Conservation (phyloP, 2,888 invertebrate genomes). For the Thalpophila matura region DNA sequence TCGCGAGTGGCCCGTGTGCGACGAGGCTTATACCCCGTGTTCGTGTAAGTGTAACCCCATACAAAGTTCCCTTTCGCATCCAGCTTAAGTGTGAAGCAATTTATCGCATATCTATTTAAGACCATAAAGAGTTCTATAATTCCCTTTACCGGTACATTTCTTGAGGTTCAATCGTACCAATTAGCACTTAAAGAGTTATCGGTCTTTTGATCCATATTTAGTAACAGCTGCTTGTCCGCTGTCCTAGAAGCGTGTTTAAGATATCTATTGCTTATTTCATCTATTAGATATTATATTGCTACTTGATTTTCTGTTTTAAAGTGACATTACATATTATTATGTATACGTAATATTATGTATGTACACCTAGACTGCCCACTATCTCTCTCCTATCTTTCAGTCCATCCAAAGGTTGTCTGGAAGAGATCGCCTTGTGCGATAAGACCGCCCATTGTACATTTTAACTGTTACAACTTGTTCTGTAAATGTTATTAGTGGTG, state of each 20-base stretch:
- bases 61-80: not conserved
- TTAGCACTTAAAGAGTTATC: slow-evolving; percentile 45
- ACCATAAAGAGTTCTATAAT: slow-evolving; percentile 28
- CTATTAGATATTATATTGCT: slow-evolving; percentile 24
- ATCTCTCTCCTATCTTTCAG: too few relatives aligned
- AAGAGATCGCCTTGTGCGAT: too few relatives aligned
- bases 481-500: too few relatives aligned
- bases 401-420: too few relatives aligned
- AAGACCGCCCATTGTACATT: too few relatives aligned
- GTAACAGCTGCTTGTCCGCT: slow-evolving; percentile 26
- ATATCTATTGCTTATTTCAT: slow-evolving; percentile 48
- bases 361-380: too few relatives aligned
- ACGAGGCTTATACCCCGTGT: too few relatives aligned
- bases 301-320: slow-evolving; percentile 20
- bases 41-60: too few relatives aligned
- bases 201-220: slow-evolving; percentile 29
- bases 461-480: too few relatives aligned
- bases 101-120: slow-evolving; percentile 37
- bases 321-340: slow-evolving; percentile 9
- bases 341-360: too few relatives aligned
- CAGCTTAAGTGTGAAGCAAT: slow-evolving; percentile 43
- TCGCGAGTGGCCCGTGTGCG: too few relatives aligned
- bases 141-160: slow-evolving; percentile 21
- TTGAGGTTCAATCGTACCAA: slow-evolving; percentile 34
- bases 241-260: slow-evolving; percentile 16